Conservation (phyloP, 2,113 vertebrate species). For the Hippoglossus stenolepis region DNA sequence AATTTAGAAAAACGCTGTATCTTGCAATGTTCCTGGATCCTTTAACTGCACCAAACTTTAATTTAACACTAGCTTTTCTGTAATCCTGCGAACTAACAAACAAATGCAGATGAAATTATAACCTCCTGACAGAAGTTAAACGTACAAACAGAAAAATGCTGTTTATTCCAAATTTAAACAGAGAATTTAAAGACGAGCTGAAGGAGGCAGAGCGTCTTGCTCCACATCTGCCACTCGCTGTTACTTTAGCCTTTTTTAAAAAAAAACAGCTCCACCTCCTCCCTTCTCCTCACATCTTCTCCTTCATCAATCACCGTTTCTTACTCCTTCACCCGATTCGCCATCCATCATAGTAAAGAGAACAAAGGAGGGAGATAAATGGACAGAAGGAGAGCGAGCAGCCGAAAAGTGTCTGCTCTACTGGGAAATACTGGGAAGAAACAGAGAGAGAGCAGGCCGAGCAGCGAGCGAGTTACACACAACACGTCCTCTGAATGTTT, state of each 20-base stretch:
- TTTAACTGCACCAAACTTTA: too few relatives aligned
- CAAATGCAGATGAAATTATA: too few relatives aligned
- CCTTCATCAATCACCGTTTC: conserved; percentile 50
- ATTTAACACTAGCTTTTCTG: too few relatives aligned
- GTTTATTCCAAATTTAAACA: neutral
- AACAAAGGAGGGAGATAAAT: conserved; percentile 3
- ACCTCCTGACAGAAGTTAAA: too few relatives aligned
- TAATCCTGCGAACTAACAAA: too few relatives aligned
- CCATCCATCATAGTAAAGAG: conserved; percentile 30
- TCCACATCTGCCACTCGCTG: neutral
- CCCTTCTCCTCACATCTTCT: conserved; percentile 7
- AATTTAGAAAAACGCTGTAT: too few relatives aligned
- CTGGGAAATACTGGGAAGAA: neutral
- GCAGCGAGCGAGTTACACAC: neutral
- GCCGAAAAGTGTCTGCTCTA: neutral
- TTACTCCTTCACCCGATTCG: neutral
- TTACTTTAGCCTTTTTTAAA: neutral
- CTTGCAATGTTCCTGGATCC: too few relatives aligned
- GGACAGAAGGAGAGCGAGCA: neutral
- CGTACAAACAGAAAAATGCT: neutral
- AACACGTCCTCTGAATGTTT: neutral
- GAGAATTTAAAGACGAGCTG: neutral
- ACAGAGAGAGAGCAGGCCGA: neutral
- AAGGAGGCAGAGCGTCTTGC: neutral
- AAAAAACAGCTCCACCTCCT: neutral